Conservation (phyloP, 35 echinoderm and acorn worm species). For the Patiria miniata region DNA sequence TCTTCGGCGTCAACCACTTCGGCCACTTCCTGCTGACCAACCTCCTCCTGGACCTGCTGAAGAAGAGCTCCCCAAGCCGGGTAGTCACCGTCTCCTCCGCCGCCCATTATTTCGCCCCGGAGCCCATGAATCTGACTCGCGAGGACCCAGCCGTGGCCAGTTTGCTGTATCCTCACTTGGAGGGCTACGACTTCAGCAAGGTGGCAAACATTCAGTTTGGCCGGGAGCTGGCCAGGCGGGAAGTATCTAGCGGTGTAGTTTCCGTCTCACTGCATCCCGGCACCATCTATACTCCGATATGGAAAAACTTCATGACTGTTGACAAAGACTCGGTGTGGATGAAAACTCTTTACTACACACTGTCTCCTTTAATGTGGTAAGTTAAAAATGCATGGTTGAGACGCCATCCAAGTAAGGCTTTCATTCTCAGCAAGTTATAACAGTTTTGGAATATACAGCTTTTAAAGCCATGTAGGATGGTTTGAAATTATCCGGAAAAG, state of each 20-base stretch:
- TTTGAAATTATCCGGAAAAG: no score
- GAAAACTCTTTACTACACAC: no score
- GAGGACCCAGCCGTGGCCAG: background rate
- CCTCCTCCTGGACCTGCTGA: conserved; percentile 73
- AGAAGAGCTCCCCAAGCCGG: conserved; percentile 70
- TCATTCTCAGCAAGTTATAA: no score
- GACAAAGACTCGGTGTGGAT: no score
- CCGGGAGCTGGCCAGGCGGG: conserved; percentile 38
- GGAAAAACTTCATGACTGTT: no score
- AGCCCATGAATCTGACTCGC: background rate
- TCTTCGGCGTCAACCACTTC: conserved; percentile 84
- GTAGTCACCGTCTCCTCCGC: conserved; percentile 78
- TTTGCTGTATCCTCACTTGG: conserved; percentile 43
- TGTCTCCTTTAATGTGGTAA: no score
- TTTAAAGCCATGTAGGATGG: no score
- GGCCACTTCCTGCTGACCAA: conserved; percentile 89
- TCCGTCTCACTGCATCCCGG: conserved; percentile 77
- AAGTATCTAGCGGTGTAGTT: conserved; percentile 65
- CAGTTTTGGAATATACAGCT: no score
- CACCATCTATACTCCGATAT: background rate
- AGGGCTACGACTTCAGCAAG: conserved; percentile 70
- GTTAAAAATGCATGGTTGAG: no score
- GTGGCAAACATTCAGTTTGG: conserved; percentile 85
- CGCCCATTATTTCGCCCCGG: background rate
- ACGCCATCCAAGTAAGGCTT: no score